Conservation (phyloP, 2,888 invertebrate species). For the Drosophila pseudotalamancana region DNA sequence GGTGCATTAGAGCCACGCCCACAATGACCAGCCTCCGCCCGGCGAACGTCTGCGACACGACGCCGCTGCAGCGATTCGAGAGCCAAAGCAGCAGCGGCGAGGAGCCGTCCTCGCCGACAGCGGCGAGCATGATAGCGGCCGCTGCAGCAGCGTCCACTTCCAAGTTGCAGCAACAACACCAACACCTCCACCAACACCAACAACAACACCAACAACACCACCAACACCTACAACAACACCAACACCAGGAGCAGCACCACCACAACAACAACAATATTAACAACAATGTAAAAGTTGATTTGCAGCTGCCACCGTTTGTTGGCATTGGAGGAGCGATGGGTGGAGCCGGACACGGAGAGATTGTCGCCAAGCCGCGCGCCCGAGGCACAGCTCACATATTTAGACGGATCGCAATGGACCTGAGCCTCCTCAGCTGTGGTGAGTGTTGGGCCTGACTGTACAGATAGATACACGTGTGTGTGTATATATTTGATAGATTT, state of each 20-base stretch:
- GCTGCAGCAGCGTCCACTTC: constrained; percentile 20
- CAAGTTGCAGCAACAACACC: constrained; percentile 21
- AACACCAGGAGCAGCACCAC: constrained; percentile 16
- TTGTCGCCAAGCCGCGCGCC: constrained; percentile 15
- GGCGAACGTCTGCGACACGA: constrained; percentile 76
- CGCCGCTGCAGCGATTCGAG: constrained; percentile 79
- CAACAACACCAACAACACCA: constrained; percentile 13
- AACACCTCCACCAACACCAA: constrained; percentile 10
- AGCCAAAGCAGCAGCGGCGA: constrained; percentile 80
- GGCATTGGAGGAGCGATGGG: constrained; percentile 14
- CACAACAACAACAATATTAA: constrained; percentile 56
- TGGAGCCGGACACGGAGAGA: not conserved
- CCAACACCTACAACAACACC: constrained; percentile 27
- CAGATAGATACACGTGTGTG: too few relatives aligned
- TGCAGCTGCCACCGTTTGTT: constrained; percentile 69
- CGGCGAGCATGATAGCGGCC: constrained; percentile 51
- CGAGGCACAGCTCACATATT: constrained; percentile 67
- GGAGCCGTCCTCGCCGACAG: constrained; percentile 80
- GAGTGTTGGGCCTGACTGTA: constrained; percentile 40
- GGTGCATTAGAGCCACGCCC: constrained; percentile 51
- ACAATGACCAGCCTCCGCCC: constrained; percentile 73
- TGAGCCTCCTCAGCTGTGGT: constrained; percentile 75
- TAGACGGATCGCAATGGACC: constrained; percentile 66
- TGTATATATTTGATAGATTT: too few relatives aligned
- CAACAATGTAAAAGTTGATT: constrained; percentile 74